These are phyloP conservation scores for Macropis europaea DNA, from an alignment of 2,888 invertebrate species.

Conservation along the genomic window DNA sequence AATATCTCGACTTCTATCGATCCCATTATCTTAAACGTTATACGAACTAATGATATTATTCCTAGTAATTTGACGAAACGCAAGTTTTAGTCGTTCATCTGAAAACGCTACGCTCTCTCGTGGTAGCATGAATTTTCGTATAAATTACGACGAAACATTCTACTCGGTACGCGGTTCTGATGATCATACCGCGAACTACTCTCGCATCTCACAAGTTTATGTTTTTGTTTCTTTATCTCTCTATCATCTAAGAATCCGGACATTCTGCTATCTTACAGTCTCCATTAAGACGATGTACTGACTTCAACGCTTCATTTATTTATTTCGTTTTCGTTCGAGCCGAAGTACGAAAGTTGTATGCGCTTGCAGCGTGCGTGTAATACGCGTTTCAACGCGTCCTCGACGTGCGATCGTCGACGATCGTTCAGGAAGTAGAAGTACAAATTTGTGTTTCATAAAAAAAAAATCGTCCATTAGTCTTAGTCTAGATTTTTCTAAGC, in stretches of 20 bases:
- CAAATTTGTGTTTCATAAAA: constrained; percentile 46
- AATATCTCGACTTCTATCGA: constrained; percentile 62
- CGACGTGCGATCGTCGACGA: constrained; percentile 9
- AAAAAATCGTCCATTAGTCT: constrained; percentile 47
- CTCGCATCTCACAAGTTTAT: background rate
- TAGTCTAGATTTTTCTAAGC: constrained; percentile 64
- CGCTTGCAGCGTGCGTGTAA: background rate
- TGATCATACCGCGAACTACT: constrained; percentile 2
- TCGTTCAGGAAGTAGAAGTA: constrained; percentile 36
- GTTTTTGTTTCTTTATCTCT: background rate
- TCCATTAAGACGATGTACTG: constrained; percentile 42
- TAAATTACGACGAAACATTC: constrained; percentile 36
- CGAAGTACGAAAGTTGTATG: constrained; percentile 24
- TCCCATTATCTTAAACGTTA: constrained; percentile 50
- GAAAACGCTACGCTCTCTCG: background rate
- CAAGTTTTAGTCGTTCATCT: background rate
- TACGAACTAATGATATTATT: constrained; percentile 52
- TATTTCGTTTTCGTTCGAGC: constrained; percentile 13
- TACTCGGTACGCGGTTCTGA: constrained; percentile 36
- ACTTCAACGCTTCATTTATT: constrained; percentile 17
- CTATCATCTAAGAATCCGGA: constrained; percentile 2
- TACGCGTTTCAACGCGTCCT: background rate
- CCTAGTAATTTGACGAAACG: constrained; percentile 54
- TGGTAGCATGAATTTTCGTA: constrained; percentile 20
- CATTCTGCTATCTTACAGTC: constrained; percentile 48